These are phyloP conservation scores for Hypotaenidia philippensis DNA, from an alignment of 2,797 vertebrate genomes.

Conservation along the genomic window DNA sequence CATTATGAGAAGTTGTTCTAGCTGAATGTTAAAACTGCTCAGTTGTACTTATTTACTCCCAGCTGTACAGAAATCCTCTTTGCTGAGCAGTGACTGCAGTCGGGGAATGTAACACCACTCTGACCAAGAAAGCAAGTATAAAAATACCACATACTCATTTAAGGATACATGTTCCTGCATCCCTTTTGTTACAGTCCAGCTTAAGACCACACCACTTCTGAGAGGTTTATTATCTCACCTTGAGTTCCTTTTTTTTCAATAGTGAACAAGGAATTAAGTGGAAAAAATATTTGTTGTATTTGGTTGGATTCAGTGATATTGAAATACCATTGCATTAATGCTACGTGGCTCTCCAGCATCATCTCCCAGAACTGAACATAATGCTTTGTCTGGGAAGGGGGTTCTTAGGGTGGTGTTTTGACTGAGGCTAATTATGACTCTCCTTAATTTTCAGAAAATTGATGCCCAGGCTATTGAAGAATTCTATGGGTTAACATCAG, in stretches of 20 bases:
- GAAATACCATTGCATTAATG: not conserved
- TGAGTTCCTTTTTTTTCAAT: not conserved
- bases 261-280: not conserved
- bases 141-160: not conserved
- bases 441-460: conserved; percentile 86
- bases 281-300: not conserved
- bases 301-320: not conserved
- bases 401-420: not conserved
- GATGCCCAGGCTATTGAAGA: conserved; percentile 94
- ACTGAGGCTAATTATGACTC: not conserved
- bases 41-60: not conserved
- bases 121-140: not conserved
- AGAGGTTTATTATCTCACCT: not conserved
- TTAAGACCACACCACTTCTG: not conserved
- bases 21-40: not conserved
- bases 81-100: not conserved
- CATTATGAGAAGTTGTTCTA: not conserved
- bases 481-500: conserved; percentile 94
- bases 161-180: not conserved
- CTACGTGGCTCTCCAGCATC: not conserved
- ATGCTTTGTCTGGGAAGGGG: not conserved
- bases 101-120: not conserved
- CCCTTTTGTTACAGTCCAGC: not conserved
- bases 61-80: not conserved
- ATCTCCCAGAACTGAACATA: not conserved